Evolutionary conservation across 1,140 invertebrate species (phyloP).

Genomic region (Paracyclopina nana): DNA sequence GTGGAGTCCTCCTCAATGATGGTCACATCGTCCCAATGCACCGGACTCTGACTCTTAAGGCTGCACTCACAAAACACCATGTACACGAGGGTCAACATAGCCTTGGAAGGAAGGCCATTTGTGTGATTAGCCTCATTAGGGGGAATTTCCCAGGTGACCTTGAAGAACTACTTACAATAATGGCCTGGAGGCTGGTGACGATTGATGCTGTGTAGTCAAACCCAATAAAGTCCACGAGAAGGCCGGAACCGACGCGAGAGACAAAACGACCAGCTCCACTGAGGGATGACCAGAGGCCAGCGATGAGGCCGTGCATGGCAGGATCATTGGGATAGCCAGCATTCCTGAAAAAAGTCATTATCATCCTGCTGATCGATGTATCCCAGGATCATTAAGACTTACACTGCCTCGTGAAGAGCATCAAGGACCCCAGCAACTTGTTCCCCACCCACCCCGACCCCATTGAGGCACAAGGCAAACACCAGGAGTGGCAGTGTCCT

Average conservation of each 20-base stretch:
- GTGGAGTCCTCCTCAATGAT: no score
- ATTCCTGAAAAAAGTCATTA: slow-evolving; percentile 8
- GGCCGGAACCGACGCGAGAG: slow-evolving; percentile 22
- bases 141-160: no score
- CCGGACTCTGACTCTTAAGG: no score
- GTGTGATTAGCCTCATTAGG: no score
- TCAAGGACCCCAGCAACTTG: slow-evolving; percentile 25
- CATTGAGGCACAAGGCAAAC: slow-evolving; percentile 20
- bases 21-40: no score
- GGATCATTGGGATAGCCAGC: slow-evolving; percentile 21
- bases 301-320: slow-evolving; percentile 21
- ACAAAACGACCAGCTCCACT: slow-evolving; percentile 22
- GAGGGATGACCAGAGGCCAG: slow-evolving; percentile 22
- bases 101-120: no score
- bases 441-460: slow-evolving; percentile 22
- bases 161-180: slow-evolving; percentile 22
- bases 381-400: slow-evolving; percentile 17
- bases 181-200: slow-evolving; percentile 19
- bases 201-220: slow-evolving; percentile 21
- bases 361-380: background rate
- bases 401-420: slow-evolving; percentile 23
- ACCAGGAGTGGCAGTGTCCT: slow-evolving; percentile 21
- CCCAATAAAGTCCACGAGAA: slow-evolving; percentile 22
- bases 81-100: no score
- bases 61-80: no score